A percentile compares a stretch with the other conserved stretches of the same genome.
Evolutionary conservation across 1,140 invertebrate species (phyloP).

Genomic region (Cyclina sinensis): DNA sequence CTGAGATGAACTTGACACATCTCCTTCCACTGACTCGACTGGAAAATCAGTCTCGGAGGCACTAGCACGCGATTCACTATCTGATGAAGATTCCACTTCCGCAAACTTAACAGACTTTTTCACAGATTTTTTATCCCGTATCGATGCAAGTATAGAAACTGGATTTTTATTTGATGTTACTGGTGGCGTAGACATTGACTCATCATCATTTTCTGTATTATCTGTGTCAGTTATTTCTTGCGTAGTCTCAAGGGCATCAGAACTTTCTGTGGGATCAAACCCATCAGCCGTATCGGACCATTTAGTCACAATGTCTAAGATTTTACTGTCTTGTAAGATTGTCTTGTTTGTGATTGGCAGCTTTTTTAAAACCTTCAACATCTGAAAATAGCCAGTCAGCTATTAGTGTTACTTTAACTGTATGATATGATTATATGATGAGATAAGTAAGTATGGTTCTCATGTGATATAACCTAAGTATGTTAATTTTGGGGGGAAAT

Average conservation of each 20-base stretch:
- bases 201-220: conserved; percentile 62
- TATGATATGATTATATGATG: too few species aligned
- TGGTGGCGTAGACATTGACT: conserved; percentile 47
- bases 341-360: conserved; percentile 97
- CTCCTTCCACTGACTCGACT: conserved; percentile 27
- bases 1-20: conserved; percentile 61
- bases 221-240: conserved; percentile 70
- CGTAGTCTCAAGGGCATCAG: conserved; percentile 63
- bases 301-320: conserved; percentile 86
- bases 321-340: conserved; percentile 96
- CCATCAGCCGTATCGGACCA: conserved; percentile 70
- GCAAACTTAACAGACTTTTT: conserved; percentile 83
- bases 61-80: conserved; percentile 78
- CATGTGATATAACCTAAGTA: too few species aligned
- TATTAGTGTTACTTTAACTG: too few species aligned
- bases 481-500: too few species aligned
- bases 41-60: conserved; percentile 70
- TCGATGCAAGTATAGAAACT: conserved; percentile 74
- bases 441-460: too few species aligned
- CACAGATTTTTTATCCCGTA: conserved; percentile 71
- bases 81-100: conserved; percentile 79
- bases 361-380: conserved; percentile 92
- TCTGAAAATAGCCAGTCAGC: conserved; percentile 89
- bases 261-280: conserved; percentile 67
- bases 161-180: conserved; percentile 69